Evolutionary conservation across 1,140 invertebrate genomes (phyloP), one percentile per base, ranked within the genome.

Genomic region (Atta colombica): DNA sequence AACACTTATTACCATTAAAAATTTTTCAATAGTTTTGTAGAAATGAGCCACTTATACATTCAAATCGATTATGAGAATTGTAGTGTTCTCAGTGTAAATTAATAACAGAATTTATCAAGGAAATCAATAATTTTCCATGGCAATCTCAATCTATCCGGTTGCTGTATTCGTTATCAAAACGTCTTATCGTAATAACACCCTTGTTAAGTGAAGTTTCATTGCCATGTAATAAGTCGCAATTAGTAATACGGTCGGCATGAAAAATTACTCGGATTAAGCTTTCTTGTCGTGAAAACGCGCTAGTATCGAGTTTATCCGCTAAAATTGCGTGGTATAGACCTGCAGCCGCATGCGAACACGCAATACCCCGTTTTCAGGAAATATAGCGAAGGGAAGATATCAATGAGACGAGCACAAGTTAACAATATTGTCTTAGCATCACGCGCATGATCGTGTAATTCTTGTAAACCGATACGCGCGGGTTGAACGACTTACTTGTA

Each of bases 281-380:
- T 45, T 71, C 74, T 71, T 35, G 18, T 58, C 55, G 77, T 60
- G 69, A 72, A 81, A 86, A 71, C 72, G 58, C 51, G 61, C 21
- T 1, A 28, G 31, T 89, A 89, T 87, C 77, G 60, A 49, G 18
- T 53, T 28, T 63, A 68, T 58, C 35, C 85, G 85, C 66, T 87
- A 87, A 90, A 88, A 82, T 87, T 87, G 88, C 88, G 53, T 58
- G 88, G 81, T 61, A 51, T 87, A 74, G 74, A 51, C 45, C 66
- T 51, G 16, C 60, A 16, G 21, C 31, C 35, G 49, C 75, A 87
- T 74, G 72, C 68, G 49, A 89, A 60, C 84, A 90, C 85, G 88
- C 77, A 89, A 90, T 61, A 82, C 7, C 12, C 16, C 45, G 61
- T 16, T 45, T 77, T 84, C 39, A 49, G 25, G 28, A 75, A 84